phyloP scores from a whole-genome alignment of 1,140 invertebrate genomes.

The Drosophila watanabei region DNA sequence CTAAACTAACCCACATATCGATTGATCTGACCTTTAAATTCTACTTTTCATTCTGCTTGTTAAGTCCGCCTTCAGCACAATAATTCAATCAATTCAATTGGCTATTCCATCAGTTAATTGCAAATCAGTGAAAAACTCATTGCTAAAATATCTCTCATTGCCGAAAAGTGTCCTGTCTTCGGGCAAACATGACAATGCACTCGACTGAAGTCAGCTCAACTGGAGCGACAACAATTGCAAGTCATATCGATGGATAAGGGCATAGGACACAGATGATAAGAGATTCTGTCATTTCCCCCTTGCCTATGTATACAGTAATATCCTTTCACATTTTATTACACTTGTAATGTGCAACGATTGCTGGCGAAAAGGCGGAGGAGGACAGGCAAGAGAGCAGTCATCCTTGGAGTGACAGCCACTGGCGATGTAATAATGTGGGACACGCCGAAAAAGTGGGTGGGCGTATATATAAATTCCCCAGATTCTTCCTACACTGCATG shows the following conservation, averaged over 20 bases:
- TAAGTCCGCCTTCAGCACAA: background rate
- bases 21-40: constrained; percentile 1
- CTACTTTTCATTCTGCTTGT: background rate
- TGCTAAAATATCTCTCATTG: constrained; percentile 15
- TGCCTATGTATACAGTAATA: constrained; percentile 67
- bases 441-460: constrained; percentile 37
- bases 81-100: constrained; percentile 23
- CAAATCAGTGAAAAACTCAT: constrained; percentile 18
- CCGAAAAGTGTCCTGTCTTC: constrained; percentile 21
- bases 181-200: constrained; percentile 41
- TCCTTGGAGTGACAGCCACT: constrained; percentile 51
- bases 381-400: constrained; percentile 51
- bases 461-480: constrained; percentile 5
- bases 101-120: constrained; percentile 37
- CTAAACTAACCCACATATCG: background rate
- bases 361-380: constrained; percentile 4
- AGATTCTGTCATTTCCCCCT: background rate
- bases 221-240: constrained; percentile 42
- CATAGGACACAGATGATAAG: constrained; percentile 30
- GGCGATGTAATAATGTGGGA: constrained; percentile 70
- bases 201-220: constrained; percentile 27
- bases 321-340: constrained; percentile 83
- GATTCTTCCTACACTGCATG: constrained; percentile 1
- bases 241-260: constrained; percentile 18
- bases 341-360: constrained; percentile 81